Evolutionary conservation across 2,113 vertebrate genomes (phyloP).

Genomic region (Zosterops japonicus): DNA sequence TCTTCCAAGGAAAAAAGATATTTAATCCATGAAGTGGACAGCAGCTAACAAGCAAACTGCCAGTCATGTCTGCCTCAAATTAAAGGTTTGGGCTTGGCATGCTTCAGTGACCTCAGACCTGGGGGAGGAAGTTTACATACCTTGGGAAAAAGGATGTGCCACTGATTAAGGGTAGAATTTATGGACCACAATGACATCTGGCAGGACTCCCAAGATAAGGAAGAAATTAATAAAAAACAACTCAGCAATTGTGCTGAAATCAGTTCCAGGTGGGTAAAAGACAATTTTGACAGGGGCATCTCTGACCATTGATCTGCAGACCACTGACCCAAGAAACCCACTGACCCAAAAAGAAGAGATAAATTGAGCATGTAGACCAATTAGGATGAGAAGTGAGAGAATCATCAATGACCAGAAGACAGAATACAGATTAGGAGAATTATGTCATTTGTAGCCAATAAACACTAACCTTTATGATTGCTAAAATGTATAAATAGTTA

Average conservation of each 20-base stretch:
- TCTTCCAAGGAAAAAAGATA: neutral
- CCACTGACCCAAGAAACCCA: accelerated
- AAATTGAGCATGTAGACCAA: neutral
- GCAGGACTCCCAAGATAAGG: neutral
- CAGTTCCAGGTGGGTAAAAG: neutral
- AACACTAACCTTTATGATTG: neutral
- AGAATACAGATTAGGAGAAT: neutral
- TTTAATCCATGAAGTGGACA: neutral
- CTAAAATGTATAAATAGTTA: neutral
- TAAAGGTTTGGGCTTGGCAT: accelerated
- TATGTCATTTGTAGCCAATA: too few relatives aligned
- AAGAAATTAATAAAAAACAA: neutral
- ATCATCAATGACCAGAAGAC: neutral
- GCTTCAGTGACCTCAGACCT: neutral
- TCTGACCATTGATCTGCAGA: neutral
- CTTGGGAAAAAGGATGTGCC: neutral
- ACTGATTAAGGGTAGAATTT: neutral
- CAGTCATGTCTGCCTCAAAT: neutral
- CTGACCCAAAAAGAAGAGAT: neutral
- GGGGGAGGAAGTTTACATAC: neutral
- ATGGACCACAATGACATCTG: neutral
- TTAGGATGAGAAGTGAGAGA: neutral
- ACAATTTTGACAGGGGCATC: neutral
- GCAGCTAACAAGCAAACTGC: neutral
- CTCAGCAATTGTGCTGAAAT: neutral